Base-by-base conservation (phyloP, 2,888 invertebrate genomes). In the Scaptomyza flava region DNA sequence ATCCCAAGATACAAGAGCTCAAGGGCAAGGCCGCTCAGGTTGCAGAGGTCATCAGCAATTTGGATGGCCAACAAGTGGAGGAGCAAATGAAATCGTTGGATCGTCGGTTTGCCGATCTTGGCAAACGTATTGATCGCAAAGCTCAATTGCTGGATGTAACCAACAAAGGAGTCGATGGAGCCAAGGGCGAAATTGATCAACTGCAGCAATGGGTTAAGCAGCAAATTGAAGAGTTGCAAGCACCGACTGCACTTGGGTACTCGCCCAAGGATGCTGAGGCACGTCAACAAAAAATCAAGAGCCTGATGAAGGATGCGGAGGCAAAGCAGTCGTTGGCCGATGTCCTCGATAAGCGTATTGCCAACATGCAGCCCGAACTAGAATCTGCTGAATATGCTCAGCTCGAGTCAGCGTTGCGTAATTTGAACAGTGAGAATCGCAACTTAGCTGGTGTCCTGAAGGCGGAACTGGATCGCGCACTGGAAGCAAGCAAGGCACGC, bases 41-140 rank as follows among this genome's bases (percentile, higher is more conserved):
- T 7, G 95, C 95, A 63, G 95, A 96, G 70, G 95, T 96, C 30
- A 96, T 97, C 11, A 97, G 96, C 90, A 97, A 97, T 91, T 93
- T 97, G 73, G 98, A 98, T 89, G 96, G 96, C 0, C 97, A 98
- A 89, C 97, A 98, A 93, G 95, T 98, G 2, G 97, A 97, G 90
- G 98, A 98, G 90, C 96, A 96, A 94, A 93, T 96, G 90, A 97
- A 96, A 90, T 95, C 96, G 0, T 93, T 96, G 0, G 97, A 98
- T 89, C 94, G 97, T 72, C 94, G 96, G 69, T 96, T 96, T 87
- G 96, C 95, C 71, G 98, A 98, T 87, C 94, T 97, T 1, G 94
- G 95, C 1, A 98, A 97, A 90, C 94, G 97, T 57, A 94, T 97
- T 52, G 96, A 96, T 90, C 94, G 98, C 56, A 98, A 97, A 91